Conservation (phyloP, 2,888 invertebrate species). For the Pantelozetes paolii region DNA sequence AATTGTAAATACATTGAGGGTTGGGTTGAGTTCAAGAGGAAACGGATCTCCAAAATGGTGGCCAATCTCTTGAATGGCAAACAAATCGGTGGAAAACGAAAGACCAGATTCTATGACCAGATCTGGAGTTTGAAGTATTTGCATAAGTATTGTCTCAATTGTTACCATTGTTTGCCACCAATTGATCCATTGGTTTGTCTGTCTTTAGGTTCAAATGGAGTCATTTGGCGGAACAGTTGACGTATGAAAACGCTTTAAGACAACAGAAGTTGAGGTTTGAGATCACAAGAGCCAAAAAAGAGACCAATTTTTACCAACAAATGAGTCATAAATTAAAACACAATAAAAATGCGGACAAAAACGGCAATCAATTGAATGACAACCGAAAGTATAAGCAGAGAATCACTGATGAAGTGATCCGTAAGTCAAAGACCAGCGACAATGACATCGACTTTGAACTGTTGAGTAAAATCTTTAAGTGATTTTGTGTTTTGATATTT, state of each 20-base stretch:
- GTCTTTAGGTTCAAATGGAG: slow-evolving; percentile 81
- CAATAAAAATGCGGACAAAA: slow-evolving; percentile 51
- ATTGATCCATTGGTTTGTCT: slow-evolving; percentile 19
- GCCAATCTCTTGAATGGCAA: slow-evolving; percentile 76
- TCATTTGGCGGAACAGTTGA: slow-evolving; percentile 85
- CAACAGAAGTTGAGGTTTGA: slow-evolving; percentile 79
- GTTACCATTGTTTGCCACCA: slow-evolving; percentile 4
- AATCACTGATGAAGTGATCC: slow-evolving; percentile 41
- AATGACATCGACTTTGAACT: slow-evolving; percentile 41
- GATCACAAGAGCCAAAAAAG: slow-evolving; percentile 84
- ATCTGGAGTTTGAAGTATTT: slow-evolving; percentile 96
- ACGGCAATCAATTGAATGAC: not conserved
- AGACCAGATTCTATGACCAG: slow-evolving; percentile 78
- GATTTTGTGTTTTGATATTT: not conserved
- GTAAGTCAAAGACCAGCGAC: slow-evolving; percentile 25
- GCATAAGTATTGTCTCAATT: slow-evolving; percentile 58
- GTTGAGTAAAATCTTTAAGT: slow-evolving; percentile 38
- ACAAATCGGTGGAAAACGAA: slow-evolving; percentile 69
- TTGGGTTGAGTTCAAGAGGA: slow-evolving; percentile 90
- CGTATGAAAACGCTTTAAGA: slow-evolving; percentile 83
- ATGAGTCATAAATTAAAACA: slow-evolving; percentile 75
- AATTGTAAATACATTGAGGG: slow-evolving; percentile 70
- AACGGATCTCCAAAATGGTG: slow-evolving; percentile 80
- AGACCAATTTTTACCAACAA: slow-evolving; percentile 77
- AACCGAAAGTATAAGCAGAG: slow-evolving; percentile 42